Evolutionary conservation across 2,888 invertebrate genomes (phyloP), one percentile per base, ranked within the genome.

Genomic region (Hypsopygia costalis): DNA sequence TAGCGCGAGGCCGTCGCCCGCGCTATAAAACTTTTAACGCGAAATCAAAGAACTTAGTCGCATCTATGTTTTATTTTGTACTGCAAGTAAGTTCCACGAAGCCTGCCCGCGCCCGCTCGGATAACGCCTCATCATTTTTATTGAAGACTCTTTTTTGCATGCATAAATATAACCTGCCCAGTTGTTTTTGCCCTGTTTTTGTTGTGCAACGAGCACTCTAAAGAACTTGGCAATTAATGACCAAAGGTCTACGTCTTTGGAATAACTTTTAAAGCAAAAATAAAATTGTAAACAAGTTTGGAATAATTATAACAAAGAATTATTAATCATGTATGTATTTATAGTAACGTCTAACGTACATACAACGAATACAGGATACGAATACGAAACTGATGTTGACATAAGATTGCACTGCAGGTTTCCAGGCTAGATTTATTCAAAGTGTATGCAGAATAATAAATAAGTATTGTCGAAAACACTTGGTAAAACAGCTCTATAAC

Each of bases 1-100:
- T 66, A 63, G 68, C 65, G 48, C 51, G 57, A 69, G 71, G 74
- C 76, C 70, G 50, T 74, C 64, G 62, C 67, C 76, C 61, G 58
- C 50, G 58, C 55, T 61, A 59, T 62, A 62, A 73, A 71, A 64
- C 58, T 67, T 59, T 54, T 52, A 63, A 53, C 52, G 55, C 55
- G 36, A 52, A 48, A 51, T 48, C 36, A 49, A 25, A 25, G 25
- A 25, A 7, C 25, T 25, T 2, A 44, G 38, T 43, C 4, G 45
- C 34, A 16, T 44, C 49, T 45, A 46, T 39, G 41, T 57, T 59
- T 58, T 53, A 51, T 55, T 53, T 61, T 56, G 25, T n/a, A 25
- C 25, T 7, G 4, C 16, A 16, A 16, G 50, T 47, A 43, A 51
- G 43, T 60, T 60, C 59, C 50, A 51, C 55, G 61, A 61, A 69